Conservation (phyloP, 2,888 invertebrate species). For the Graphium colonna region DNA sequence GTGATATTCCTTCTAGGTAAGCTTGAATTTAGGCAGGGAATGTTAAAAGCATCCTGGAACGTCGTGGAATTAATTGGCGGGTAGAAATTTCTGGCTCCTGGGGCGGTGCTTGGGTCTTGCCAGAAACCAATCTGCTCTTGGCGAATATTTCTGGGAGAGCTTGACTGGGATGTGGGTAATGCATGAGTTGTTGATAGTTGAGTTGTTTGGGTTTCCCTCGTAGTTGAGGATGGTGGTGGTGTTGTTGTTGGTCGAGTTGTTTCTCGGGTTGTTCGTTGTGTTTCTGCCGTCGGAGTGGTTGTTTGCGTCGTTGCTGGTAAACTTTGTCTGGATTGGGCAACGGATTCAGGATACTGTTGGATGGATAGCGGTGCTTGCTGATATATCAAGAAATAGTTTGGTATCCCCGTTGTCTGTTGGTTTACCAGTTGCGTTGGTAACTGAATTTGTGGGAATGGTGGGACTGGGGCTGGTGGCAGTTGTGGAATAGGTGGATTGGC, state of each 20-base stretch:
- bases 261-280: constrained; percentile 18
- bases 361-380: constrained; percentile 23
- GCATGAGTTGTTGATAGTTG: neutral
- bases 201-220: constrained; percentile 13
- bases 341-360: constrained; percentile 16
- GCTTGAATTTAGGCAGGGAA: neutral
- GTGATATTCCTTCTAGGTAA: neutral
- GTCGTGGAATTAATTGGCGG: constrained; percentile 29
- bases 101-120: constrained; percentile 10
- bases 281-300: constrained; percentile 5
- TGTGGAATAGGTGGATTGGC: constrained; percentile 4
- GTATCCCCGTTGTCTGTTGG: constrained; percentile 26
- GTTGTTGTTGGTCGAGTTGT: constrained; percentile 9
- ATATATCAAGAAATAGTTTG: constrained; percentile 29
- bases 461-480: constrained; percentile 1
- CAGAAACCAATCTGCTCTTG: neutral
- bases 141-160: no score
- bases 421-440: constrained; percentile 10
- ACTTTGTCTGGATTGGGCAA: constrained; percentile 11
- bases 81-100: constrained; percentile 27
- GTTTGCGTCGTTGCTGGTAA: constrained; percentile 5
- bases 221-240: neutral
- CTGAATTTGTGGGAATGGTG: constrained; percentile 2
- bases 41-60: neutral
- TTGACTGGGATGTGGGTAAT: neutral